These are phyloP conservation scores for Fulmarus glacialis DNA, from an alignment of 2,113 vertebrate genomes.

Conservation along the genomic window DNA sequence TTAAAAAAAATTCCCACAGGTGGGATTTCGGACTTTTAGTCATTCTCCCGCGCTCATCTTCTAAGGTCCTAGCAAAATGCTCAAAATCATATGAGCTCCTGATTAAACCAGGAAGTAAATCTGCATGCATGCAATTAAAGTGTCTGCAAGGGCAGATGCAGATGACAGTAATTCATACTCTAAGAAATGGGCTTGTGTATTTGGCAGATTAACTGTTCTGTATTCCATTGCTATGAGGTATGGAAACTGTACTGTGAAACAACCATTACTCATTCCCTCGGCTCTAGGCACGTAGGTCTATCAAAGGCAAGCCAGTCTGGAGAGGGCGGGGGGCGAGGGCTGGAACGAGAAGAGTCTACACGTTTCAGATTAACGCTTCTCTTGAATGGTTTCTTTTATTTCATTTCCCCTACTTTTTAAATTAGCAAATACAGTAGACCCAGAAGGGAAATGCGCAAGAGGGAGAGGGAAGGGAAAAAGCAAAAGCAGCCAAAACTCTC, in stretches of 20 bases:
- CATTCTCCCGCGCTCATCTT: background rate
- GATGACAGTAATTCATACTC: slow-evolving; percentile 75
- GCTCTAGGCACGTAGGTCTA: slow-evolving; percentile 45
- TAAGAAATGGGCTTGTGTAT: slow-evolving; percentile 74
- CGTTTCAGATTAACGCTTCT: slow-evolving; percentile 30
- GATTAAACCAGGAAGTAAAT: slow-evolving; percentile 65
- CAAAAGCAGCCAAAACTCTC: slow-evolving; percentile 35
- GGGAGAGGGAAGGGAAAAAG: background rate
- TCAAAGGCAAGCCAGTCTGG: slow-evolving; percentile 26
- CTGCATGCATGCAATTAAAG: slow-evolving; percentile 67
- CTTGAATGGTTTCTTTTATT: slow-evolving; percentile 39
- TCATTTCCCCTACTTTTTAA: slow-evolving; percentile 41
- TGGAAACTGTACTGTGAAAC: slow-evolving; percentile 77
- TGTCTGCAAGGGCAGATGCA: slow-evolving; percentile 61
- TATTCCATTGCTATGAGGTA: slow-evolving; percentile 81
- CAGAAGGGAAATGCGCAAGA: slow-evolving; percentile 20
- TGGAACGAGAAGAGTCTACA: slow-evolving; percentile 1
- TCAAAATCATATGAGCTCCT: background rate
- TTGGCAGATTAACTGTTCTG: slow-evolving; percentile 74
- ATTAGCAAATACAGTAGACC: slow-evolving; percentile 37
- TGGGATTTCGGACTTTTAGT: slow-evolving; percentile 9
- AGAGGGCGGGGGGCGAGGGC: background rate
- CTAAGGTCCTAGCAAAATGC: background rate
- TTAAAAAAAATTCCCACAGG: background rate
- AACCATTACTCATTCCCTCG: slow-evolving; percentile 66